Evolutionary conservation across 2,888 invertebrate genomes (phyloP), one percentile per base, ranked within the genome.

Genomic region (Eristalinus aeneus): DNA sequence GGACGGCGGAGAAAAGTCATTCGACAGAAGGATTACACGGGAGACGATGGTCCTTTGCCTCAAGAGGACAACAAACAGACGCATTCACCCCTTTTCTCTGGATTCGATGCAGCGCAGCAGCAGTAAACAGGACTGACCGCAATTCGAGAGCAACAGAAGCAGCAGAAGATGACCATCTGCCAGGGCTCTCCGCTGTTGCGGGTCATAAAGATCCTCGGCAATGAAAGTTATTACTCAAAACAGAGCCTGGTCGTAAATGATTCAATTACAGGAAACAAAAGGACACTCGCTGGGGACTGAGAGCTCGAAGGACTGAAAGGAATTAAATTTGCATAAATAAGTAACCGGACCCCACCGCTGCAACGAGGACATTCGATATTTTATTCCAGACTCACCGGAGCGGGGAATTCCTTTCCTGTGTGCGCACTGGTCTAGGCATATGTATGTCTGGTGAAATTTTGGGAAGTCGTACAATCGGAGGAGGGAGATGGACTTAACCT

Each of bases 211-310:
- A 78, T 61, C 61, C 74, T 61, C 61, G 34, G 60, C 27, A 81
- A 77, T 74, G 77, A 86, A 86, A 86, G 82, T 86, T 86, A 86
- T 86, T 86, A 78, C 82, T 82, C 86, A 82, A 78, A 86, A 86
- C 69, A 86, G 31, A 68, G 68, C 36, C 65, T 1, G 56, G 60
- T 46, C 77, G 31, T 61, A 67, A 86, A 78, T 82, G 77, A 81
- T 86, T 86, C 77, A 86, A 82, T 86, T 82, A 86, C 74, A 86
- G 74, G 77, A 86, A 82, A 82, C 82, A 86, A 78, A 74, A 67
- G 54, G 60, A 64, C 63, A 36, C 6, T 53, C 39, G 39, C 11
- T 6, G 8, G 56, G 54, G 23, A 31, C 12, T 20, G n/a, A 67
- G 23, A 20, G 32, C 8, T 31, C 1, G 20, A 4, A 10, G 36